Evolutionary conservation across 2,113 vertebrate species (phyloP).

Genomic region (Sebastes fasciatus): DNA sequence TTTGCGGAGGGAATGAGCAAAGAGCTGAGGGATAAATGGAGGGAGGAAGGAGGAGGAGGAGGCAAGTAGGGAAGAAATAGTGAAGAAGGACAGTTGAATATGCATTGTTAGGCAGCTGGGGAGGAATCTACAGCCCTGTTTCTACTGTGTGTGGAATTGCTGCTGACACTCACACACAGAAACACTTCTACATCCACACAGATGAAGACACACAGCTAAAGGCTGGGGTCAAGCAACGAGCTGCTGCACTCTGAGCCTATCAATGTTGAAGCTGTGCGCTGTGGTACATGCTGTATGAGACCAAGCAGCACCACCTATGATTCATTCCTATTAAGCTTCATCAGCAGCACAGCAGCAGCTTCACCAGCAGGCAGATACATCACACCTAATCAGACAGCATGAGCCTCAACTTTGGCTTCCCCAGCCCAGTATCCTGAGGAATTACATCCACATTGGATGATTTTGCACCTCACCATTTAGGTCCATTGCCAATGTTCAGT

Average conservation of each 20-base stretch:
- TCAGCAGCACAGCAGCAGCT: slow-evolving; percentile 18
- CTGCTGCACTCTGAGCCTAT: slow-evolving; percentile 14
- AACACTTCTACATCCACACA: slow-evolving; percentile 2
- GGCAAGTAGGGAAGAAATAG: slow-evolving; percentile 41
- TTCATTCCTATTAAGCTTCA: slow-evolving; percentile 33
- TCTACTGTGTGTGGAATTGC: slow-evolving; percentile 30
- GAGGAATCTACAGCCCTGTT: slow-evolving; percentile 34
- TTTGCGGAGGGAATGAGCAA: slow-evolving; percentile 52
- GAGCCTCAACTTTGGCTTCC: slow-evolving; percentile 1
- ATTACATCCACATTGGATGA: background rate
- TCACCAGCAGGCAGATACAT: slow-evolving; percentile 34
- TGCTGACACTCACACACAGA: slow-evolving; percentile 9
- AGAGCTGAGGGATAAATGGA: slow-evolving; percentile 46
- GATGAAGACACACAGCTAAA: slow-evolving; percentile 36
- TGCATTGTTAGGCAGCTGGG: slow-evolving; percentile 55
- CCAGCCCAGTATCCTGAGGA: background rate
- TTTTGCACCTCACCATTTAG: background rate
- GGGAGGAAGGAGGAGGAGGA: slow-evolving; percentile 33
- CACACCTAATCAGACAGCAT: slow-evolving; percentile 26
- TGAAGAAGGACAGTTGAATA: slow-evolving; percentile 65
- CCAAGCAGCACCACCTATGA: slow-evolving; percentile 16
- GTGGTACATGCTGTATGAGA: slow-evolving; percentile 22
- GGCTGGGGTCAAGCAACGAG: slow-evolving; percentile 33
- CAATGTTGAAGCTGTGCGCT: slow-evolving; percentile 6
- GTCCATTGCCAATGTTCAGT: background rate